Evolutionary conservation across 1,140 invertebrate species (phyloP).

Genomic region (Microplitis demolitor): DNA sequence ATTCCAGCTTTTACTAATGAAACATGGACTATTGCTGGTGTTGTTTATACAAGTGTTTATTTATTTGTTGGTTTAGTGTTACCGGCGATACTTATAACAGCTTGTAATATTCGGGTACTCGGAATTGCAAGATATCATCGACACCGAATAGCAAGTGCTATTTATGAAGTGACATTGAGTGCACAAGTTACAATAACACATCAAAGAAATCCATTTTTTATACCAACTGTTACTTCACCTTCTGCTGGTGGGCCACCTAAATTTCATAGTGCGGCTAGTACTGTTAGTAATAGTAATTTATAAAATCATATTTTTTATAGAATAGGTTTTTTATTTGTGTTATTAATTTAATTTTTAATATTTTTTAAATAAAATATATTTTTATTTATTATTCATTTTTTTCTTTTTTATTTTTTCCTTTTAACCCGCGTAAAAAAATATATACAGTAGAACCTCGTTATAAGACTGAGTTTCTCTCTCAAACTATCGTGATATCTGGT

Average conservation of each 20-base stretch:
- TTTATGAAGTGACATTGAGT: conserved; percentile 82
- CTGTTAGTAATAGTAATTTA: conserved; percentile 55
- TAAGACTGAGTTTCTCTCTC: too few relatives aligned
- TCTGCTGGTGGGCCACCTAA: conserved; percentile 64
- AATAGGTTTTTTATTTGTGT: background rate
- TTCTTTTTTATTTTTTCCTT: too few relatives aligned
- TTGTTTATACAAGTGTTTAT: conserved; percentile 70
- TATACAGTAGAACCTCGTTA: too few relatives aligned
- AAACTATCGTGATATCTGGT: too few relatives aligned
- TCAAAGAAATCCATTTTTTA: conserved; percentile 76
- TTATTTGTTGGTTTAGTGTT: conserved; percentile 69
- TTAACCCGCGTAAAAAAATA: too few relatives aligned
- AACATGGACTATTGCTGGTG: conserved; percentile 55
- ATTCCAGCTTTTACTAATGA: conserved; percentile 70
- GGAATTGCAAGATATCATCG: conserved; percentile 81
- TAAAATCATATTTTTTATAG: background rate
- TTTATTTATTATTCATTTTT: too few relatives aligned
- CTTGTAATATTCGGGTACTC: conserved; percentile 75
- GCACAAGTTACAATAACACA: conserved; percentile 84
- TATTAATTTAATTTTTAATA: too few relatives aligned
- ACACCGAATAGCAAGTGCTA: conserved; percentile 81
- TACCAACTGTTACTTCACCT: conserved; percentile 65
- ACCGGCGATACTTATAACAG: conserved; percentile 71
- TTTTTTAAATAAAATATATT: too few relatives aligned
- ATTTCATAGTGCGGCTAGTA: conserved; percentile 70